Evolutionary conservation across 1,140 invertebrate genomes (phyloP).

Genomic region (Meloidogyne floridensis): DNA sequence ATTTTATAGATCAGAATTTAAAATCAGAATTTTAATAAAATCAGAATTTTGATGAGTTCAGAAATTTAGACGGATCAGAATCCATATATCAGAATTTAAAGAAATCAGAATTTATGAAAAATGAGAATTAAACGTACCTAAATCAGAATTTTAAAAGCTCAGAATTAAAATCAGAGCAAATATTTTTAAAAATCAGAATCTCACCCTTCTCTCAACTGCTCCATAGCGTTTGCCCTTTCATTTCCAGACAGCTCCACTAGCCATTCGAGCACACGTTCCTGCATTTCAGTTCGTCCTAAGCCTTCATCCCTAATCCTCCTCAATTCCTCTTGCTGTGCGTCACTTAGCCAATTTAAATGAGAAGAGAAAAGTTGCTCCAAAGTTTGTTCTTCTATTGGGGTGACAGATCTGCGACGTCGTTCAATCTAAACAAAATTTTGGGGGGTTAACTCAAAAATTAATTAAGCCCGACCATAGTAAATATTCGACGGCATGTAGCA

Average conservation of each 20-base stretch:
- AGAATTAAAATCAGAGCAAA: not conserved
- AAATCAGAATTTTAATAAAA: not conserved
- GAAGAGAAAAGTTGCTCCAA: slow-evolving; percentile 46
- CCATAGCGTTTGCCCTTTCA: slow-evolving; percentile 34
- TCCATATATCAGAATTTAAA: not conserved
- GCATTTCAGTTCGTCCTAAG: slow-evolving; percentile 45
- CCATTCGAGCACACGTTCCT: slow-evolving; percentile 46
- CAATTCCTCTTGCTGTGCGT: slow-evolving; percentile 44
- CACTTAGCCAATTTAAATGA: slow-evolving; percentile 44
- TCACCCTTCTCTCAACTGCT: slow-evolving; percentile 36
- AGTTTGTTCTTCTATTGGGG: slow-evolving; percentile 9
- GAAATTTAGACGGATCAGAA: too few relatives aligned
- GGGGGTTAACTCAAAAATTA: not conserved
- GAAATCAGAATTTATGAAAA: not conserved
- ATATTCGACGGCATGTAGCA: slow-evolving; percentile 25
- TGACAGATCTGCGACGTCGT: slow-evolving; percentile 2
- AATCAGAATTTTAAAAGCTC: not conserved
- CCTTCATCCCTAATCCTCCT: slow-evolving; percentile 36
- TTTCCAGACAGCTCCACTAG: slow-evolving; percentile 31
- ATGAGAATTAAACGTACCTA: not conserved
- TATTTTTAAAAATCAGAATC: not conserved
- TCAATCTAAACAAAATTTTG: not conserved
- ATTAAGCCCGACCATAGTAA: slow-evolving; percentile 18
- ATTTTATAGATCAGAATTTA: too few relatives aligned
- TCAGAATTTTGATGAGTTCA: too few relatives aligned